These are phyloP conservation scores for Astropecten irregularis DNA, from an alignment of 53 echinoderm and acorn worm genomes.

Conservation along the genomic window DNA sequence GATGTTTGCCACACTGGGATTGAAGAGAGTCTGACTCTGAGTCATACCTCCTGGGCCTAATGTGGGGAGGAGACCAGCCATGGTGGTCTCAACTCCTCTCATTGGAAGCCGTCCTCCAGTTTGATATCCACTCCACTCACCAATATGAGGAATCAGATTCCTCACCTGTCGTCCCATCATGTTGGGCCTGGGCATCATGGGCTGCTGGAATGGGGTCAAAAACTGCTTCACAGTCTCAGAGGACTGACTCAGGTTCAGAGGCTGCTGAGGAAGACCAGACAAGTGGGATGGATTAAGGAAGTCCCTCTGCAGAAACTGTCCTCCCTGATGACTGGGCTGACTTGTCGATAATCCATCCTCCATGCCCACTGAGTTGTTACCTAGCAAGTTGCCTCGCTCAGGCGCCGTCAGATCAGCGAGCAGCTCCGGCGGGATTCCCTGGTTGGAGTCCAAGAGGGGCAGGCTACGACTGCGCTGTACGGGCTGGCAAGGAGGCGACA, in stretches of 20 bases:
- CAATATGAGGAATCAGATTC: constrained; percentile 40
- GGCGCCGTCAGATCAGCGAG: constrained; percentile 77
- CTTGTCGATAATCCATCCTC: constrained; percentile 32
- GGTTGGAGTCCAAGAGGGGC: constrained; percentile 76
- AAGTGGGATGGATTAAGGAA: constrained; percentile 38
- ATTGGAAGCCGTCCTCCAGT: constrained; percentile 20
- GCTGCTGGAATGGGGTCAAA: constrained; percentile 64
- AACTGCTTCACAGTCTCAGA: constrained; percentile 76
- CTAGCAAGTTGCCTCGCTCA: constrained; percentile 32
- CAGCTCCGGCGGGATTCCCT: constrained; percentile 75
- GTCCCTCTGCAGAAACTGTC: constrained; percentile 43
- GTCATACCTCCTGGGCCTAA: background rate
- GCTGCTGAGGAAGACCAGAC: constrained; percentile 53
- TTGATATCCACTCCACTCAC: constrained; percentile 31
- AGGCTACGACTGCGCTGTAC: constrained; percentile 93
- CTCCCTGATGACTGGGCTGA: constrained; percentile 22
- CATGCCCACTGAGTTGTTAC: constrained; percentile 34
- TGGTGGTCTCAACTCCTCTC: constrained; percentile 26
- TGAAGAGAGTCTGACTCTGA: constrained; percentile 25
- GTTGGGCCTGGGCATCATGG: constrained; percentile 31
- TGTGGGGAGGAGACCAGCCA: constrained; percentile 36
- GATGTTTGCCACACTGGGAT: constrained; percentile 47
- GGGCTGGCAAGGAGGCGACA: constrained; percentile 79
- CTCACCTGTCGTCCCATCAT: constrained; percentile 38
- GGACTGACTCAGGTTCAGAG: constrained; percentile 87